Conservation (phyloP, 2,113 vertebrate species). For the Dasyurus viverrinus region DNA sequence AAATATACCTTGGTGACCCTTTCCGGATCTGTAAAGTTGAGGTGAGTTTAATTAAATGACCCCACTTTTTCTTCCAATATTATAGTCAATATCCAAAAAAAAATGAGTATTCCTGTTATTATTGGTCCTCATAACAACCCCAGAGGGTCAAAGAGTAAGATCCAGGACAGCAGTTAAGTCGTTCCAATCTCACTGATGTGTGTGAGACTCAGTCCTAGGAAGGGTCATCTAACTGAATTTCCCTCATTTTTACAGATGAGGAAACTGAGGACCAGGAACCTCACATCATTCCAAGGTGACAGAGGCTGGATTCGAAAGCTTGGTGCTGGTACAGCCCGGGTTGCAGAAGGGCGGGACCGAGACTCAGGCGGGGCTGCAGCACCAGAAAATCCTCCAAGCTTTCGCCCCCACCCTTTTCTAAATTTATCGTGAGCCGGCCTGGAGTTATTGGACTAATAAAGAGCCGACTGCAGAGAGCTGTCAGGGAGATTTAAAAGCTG, state of each 20-base stretch:
- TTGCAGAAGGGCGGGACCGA: neutral
- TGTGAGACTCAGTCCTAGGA: neutral
- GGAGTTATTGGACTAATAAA: neutral
- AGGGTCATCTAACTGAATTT: neutral
- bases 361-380: neutral
- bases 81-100: neutral
- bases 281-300: neutral
- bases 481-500: neutral
- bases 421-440: neutral
- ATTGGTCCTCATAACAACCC: neutral
- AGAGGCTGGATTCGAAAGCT: neutral
- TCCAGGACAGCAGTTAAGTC: neutral
- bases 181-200: neutral
- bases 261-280: neutral
- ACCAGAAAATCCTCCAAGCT: neutral
- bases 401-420: neutral
- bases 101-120: neutral
- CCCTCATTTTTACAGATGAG: neutral
- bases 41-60: neutral
- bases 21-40: neutral
- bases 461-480: neutral
- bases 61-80: neutral
- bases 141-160: neutral
- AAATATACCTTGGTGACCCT: neutral
- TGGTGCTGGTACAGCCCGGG: neutral